Conservation (phyloP, 2,797 vertebrate genomes). For the Gallinago nigripennis region DNA sequence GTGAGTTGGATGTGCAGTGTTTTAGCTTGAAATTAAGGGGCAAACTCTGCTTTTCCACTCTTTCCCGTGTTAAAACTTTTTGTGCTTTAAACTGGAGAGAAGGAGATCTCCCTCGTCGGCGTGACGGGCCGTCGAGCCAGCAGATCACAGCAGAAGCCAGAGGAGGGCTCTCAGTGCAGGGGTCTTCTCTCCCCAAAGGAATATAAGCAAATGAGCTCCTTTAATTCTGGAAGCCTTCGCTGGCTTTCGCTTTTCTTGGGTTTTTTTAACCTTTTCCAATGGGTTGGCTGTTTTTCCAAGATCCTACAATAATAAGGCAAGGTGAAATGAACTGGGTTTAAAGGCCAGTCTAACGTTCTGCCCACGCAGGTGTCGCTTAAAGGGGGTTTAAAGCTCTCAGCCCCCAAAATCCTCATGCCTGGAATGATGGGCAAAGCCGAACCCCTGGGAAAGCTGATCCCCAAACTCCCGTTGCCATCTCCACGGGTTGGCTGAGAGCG, state of each 20-base stretch:
- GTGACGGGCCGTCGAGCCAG: neutral
- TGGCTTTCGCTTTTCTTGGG: neutral
- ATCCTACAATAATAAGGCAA: neutral
- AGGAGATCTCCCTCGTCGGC: neutral
- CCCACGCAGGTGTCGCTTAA: rapidly evolving
- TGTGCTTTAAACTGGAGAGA: neutral
- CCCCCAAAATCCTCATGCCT: neutral
- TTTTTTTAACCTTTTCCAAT: neutral
- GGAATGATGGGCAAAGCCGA: rapidly evolving
- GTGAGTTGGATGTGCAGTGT: neutral
- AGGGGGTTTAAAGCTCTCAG: neutral
- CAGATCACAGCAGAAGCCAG: neutral
- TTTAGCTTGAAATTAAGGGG: neutral
- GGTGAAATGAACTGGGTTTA: neutral
- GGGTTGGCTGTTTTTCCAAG: neutral
- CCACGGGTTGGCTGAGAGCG: neutral
- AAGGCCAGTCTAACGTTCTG: neutral
- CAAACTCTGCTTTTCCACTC: neutral
- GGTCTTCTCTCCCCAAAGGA: neutral
- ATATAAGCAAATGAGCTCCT: neutral
- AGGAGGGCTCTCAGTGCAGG: neutral
- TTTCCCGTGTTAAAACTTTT: slow-evolving; percentile 21
- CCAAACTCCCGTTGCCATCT: neutral
- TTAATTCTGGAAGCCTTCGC: neutral
- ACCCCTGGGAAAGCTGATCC: rapidly evolving